Base-by-base conservation (phyloP, 2,797 vertebrate species). In the Lycodopsis pacificus region DNA sequence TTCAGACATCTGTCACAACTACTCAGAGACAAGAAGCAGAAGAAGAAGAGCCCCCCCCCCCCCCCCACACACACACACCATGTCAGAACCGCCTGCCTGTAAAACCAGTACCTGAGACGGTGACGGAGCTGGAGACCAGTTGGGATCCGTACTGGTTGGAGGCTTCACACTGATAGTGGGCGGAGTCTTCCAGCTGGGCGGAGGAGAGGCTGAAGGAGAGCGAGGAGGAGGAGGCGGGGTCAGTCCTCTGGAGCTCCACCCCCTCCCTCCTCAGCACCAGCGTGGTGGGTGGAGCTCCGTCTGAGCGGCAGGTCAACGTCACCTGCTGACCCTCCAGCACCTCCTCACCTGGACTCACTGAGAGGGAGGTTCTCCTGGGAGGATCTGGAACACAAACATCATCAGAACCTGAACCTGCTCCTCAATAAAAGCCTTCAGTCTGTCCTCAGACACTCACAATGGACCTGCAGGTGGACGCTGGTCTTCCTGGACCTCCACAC, bases 81-180 rank as follows among this genome's bases (percentile, higher is more conserved):
- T 9, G 56, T 19, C n/a, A 22, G n/a, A 11, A 53, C 49, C 22
- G 4, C 49, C 11, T 11, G 19, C 14, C 54, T 34, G 57, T 4
- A n/a, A 7, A 34, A 34, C 17, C 46, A 4, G 19, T 46, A 75
- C 97, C 95, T 94, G 90, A 85, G 70, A 97, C 88, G 15, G 71
- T 85, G 68, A 97, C 40, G 38, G 94, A 15, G 74, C 92, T 80
- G 46, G 71, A 83, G 49, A 84, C 85, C 76, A 30, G 84, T 2
- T 96, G 74, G 53, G 72, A 91, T 14, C 96, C 96, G 38, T 92
- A 82, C 22, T 5, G 32, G 77, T 97, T 97, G 72, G 77, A 80
- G 53, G 93, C 95, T 88, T 96, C 92, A 82, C 97, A 98, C 68
- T 95, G 84, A 62, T 97, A 98, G 79, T 76, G 70, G 17, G 95